phyloP scores from a whole-genome alignment of 2,888 invertebrate species.

The Heliconius cydno region DNA sequence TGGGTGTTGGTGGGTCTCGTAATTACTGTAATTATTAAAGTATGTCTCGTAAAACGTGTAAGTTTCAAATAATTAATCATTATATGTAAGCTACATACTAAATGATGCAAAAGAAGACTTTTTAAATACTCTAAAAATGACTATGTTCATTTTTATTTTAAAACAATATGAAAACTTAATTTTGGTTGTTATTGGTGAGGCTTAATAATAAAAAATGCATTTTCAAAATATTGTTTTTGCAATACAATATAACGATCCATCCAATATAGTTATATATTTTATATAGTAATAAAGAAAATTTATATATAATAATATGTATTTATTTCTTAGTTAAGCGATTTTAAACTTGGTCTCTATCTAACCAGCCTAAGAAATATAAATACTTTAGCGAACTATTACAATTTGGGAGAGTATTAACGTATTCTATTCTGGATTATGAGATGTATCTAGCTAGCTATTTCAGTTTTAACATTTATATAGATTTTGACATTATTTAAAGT shows the following conservation, averaged over 20 bases:
- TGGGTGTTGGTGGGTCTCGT: slow-evolving; percentile 30
- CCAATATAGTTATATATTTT: too few relatives aligned
- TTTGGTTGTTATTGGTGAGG: neutral
- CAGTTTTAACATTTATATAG: neutral
- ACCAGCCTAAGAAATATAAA: neutral
- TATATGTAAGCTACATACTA: neutral
- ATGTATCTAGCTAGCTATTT: neutral
- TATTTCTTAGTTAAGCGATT: too few relatives aligned
- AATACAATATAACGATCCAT: too few relatives aligned
- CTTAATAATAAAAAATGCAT: too few relatives aligned
- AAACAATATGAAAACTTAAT: neutral
- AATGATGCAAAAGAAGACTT: neutral
- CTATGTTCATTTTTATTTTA: neutral
- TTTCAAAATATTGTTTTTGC: too few relatives aligned
- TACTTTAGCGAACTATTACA: neutral
- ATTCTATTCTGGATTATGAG: neutral
- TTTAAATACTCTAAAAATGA: neutral
- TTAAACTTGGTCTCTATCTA: neutral
- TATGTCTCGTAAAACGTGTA: slow-evolving; percentile 14
- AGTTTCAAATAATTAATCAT: slow-evolving; percentile 19
- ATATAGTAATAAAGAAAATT: too few relatives aligned
- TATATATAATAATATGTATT: too few relatives aligned
- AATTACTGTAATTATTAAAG: slow-evolving; percentile 37
- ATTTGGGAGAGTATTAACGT: neutral
- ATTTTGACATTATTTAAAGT: neutral